These are phyloP conservation scores for Armadillidium nasatum DNA, from an alignment of 1,140 invertebrate genomes.

Conservation along the genomic window DNA sequence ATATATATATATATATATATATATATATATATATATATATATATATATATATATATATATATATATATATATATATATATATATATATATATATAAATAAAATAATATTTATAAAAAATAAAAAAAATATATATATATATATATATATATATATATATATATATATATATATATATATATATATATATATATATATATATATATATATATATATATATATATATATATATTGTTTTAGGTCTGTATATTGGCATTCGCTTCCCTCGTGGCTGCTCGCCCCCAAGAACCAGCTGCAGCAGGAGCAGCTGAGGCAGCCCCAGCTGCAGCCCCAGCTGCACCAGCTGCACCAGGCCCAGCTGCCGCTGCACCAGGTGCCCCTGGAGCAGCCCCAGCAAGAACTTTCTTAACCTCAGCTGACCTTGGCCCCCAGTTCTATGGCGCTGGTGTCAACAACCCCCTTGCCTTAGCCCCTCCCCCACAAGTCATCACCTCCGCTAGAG, in stretches of 20 bases:
- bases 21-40: not conserved
- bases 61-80: not conserved
- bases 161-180: conserved; percentile 20
- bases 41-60: conserved; percentile 23
- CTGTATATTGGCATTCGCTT: not conserved
- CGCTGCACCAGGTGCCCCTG: not conserved
- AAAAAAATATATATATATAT: not conserved
- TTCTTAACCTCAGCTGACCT: not conserved
- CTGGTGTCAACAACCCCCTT: conserved; percentile 11
- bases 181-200: conserved; percentile 12
- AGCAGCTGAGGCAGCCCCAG: not conserved
- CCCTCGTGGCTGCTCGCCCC: not conserved
- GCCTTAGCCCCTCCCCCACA: conserved; percentile 7
- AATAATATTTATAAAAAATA: not conserved
- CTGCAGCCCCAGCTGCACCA: not conserved
- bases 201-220: not conserved
- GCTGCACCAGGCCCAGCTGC: not conserved
- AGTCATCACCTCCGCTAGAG: conserved; percentile 14
- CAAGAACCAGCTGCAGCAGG: not conserved
- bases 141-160: not conserved
- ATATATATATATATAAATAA: conserved; percentile 16
- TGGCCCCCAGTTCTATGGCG: conserved; percentile 24
- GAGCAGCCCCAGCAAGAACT: not conserved
- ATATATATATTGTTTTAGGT: too few relatives aligned
- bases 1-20: too few relatives aligned